Percentiles rank a stretch among this genome's conserved stretches.
These are phyloP conservation scores for Lucinisca nassula DNA, from an alignment of 2,888 invertebrate species.

Conservation along the genomic window DNA sequence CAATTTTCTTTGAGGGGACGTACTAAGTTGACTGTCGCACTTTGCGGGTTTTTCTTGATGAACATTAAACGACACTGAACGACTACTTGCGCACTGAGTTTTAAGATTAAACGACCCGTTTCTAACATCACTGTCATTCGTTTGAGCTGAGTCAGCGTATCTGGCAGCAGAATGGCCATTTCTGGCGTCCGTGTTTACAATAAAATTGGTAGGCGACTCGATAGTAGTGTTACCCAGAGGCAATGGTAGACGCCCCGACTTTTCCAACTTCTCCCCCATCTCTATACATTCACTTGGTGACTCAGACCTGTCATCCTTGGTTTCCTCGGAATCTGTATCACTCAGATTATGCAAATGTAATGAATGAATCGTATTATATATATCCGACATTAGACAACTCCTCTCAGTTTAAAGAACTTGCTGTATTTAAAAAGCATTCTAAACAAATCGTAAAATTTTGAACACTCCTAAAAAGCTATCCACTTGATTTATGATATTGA, in stretches of 20 bases:
- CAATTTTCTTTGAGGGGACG: constrained; percentile 57
- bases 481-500: constrained; percentile 12
- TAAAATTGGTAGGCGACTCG: not conserved
- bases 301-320: not conserved
- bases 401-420: not conserved
- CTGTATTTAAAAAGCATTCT: not conserved
- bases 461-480: constrained; percentile 15
- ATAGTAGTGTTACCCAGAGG: constrained; percentile 5
- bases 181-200: not conserved
- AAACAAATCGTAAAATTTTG: not conserved
- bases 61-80: constrained; percentile 14
- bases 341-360: not conserved
- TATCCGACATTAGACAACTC: not conserved
- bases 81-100: not conserved
- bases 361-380: not conserved
- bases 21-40: constrained; percentile 39
- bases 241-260: not conserved
- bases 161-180: not conserved
- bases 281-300: not conserved
- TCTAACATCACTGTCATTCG: not conserved
- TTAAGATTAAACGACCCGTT: not conserved
- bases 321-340: not conserved
- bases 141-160: not conserved
- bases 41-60: constrained; percentile 11
- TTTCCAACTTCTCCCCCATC: not conserved